Evolutionary conservation across 2,888 invertebrate genomes (phyloP), one percentile per base, ranked within the genome.

Genomic region (Carabus problematicus): DNA sequence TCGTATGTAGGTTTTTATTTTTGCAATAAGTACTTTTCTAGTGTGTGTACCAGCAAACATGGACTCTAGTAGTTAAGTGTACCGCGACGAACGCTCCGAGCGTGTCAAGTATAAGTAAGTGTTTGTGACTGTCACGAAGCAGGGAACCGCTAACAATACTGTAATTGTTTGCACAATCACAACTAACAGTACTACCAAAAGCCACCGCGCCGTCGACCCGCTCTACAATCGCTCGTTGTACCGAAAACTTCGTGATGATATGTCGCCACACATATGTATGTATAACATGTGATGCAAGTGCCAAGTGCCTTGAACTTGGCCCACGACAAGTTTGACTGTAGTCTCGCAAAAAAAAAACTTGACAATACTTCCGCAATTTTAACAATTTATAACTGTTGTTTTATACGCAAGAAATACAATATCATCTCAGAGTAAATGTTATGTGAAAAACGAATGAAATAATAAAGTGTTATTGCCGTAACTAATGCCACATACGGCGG

Each of bases 141-240:
- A 52, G 16, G 54, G 54, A 64, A 64, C 63, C 63, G 63, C 63
- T 64, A 64, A 54, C 12, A 42, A 42, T 19, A 45, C 45, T 45
- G 55, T 64, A 64, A 64, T 64, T 64, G 54, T 64, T 64, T 64
- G 55, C 63, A 64, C 63, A 64, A 63, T 16, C 39, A 52, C 40
- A 12, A 42, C 41, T 52, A 49, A 54, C 54, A 64, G 63, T 62
- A 62, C 49, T 18, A 29, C 29, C 29, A 29, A 29, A 29, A 29
- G 29, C 29, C 9, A 14, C 8, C 47, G 11, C 7, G n/a, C 47
- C 16, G 12, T 16, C 16, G 47, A 47, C 16, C 47, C 47, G 47
- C 12, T 47, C 47, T 12, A 12, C 14, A 16, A 29, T 29, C 19
- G 16, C 16, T 7, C 52, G 19, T 52, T 12, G 11, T 9, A 52